Base-by-base conservation (phyloP, 2,888 invertebrate species). In the Agriopis leucophaearia region DNA sequence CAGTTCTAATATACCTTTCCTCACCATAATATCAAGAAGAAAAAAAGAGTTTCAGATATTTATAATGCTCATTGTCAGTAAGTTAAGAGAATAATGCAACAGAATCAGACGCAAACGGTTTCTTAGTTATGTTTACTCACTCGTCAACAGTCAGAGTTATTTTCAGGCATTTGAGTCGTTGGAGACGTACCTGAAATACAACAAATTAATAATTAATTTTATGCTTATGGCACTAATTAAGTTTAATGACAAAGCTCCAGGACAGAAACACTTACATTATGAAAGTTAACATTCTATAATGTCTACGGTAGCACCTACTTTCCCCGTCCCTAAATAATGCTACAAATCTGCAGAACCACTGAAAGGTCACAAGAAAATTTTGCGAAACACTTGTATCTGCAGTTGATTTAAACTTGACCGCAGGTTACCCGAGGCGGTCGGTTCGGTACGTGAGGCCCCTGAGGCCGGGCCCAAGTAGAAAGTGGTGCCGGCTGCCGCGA, bases 381-480 rank as follows among this genome's bases (percentile, higher is more conserved):
- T 50, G 62, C 64, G 50, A 66, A 56, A 56, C 63, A 62, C 52
- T 67, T 67, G 66, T 63, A 64, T 50, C 54, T 64, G 55, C 60
- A 67, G 68, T 73, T 70, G 70, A 69, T 70, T 70, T 65, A 67
- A 70, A 71, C 65, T 65, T 69, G 69, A 69, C 65, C 65, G 65
- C 69, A 65, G 60, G 59, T 66, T 64, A 69, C 64, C 64, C 59
- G 67, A 27, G 40, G 60, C 47, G 35, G 66, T 38, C 62, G 64
- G 72, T 80, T 51, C 55, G 62, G 74, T 79, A 80, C 81, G 78
- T 79, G 78, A 74, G 77, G 78, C 80, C 79, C 77, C 76, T 77
- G 79, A 67, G 59, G 72, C 70, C 63, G 48, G 59, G 64, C 71
- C 74, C 75, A 66, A 80, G 88, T 69, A 89, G 91, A 92, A 91